Conservation (phyloP, 1,140 invertebrate species). For the Whitmania pigra region DNA sequence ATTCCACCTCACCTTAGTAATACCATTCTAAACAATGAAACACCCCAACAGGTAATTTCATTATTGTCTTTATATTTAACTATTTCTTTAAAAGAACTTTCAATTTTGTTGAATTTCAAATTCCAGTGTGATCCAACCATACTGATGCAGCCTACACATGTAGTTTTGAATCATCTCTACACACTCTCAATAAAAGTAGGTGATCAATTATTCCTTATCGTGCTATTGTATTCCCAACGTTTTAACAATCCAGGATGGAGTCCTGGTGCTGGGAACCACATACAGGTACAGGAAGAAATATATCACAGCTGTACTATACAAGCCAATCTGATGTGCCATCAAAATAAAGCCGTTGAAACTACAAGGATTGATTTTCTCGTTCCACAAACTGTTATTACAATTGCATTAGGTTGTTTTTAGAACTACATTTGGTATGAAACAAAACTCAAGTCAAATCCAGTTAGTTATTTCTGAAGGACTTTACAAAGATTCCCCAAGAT, state of each 20-base stretch:
- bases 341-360: too few species aligned
- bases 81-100: too few species aligned
- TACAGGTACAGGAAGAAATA: constrained; percentile 11
- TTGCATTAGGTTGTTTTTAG: too few species aligned
- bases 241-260: background rate
- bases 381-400: too few species aligned
- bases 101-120: background rate
- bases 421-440: too few species aligned
- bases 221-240: background rate
- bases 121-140: constrained; percentile 14
- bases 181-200: constrained; percentile 14
- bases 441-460: too few species aligned
- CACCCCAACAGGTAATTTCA: constrained; percentile 7
- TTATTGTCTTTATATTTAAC: background rate
- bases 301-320: constrained; percentile 7
- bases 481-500: too few species aligned
- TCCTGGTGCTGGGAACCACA: background rate
- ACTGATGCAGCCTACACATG: constrained; percentile 13
- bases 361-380: too few species aligned
- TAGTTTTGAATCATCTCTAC: constrained; percentile 14
- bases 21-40: constrained; percentile 9
- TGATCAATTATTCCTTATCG: background rate
- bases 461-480: too few species aligned
- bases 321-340: background rate
- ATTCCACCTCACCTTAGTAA: constrained; percentile 9